These are phyloP conservation scores for Spilarctia lutea DNA, from an alignment of 2,888 invertebrate species.

Conservation along the genomic window DNA sequence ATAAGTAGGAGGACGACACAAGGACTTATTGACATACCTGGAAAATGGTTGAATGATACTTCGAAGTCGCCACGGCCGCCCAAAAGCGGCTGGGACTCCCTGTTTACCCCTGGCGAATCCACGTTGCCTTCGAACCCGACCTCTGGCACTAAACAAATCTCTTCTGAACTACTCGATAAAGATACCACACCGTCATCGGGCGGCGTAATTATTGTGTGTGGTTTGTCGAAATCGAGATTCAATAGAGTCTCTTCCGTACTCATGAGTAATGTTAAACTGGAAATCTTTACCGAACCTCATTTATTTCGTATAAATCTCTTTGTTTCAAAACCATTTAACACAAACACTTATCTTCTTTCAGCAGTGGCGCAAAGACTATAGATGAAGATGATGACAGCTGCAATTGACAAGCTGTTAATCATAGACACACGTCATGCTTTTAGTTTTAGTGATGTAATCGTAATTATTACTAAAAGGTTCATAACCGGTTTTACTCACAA, in stretches of 20 bases:
- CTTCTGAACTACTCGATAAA: conserved; percentile 88
- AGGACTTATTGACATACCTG: conserved; percentile 86
- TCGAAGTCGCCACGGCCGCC: conserved; percentile 92
- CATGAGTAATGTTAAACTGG: conserved; percentile 85
- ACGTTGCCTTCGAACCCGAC: conserved; percentile 93
- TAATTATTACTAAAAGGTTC: conserved; percentile 25
- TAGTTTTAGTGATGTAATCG: conserved; percentile 23
- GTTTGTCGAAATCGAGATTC: conserved; percentile 88
- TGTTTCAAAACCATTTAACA: conserved; percentile 85
- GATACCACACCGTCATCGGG: conserved; percentile 88
- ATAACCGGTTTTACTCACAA: conserved; percentile 36
- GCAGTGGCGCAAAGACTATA: conserved; percentile 67
- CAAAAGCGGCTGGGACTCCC: conserved; percentile 97
- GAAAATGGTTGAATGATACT: conserved; percentile 94
- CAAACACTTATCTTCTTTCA: conserved; percentile 78
- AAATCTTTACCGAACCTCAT: conserved; percentile 83
- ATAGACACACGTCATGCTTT: conserved; percentile 25
- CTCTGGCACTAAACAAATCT: conserved; percentile 93
- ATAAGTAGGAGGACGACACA: conserved; percentile 41
- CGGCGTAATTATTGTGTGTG: conserved; percentile 74
- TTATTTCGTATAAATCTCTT: conserved; percentile 83
- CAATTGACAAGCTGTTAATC: conserved; percentile 49
- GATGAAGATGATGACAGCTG: conserved; percentile 58
- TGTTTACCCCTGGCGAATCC: conserved; percentile 93
- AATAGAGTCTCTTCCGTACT: conserved; percentile 88